Percentiles rank a stretch among this genome's conserved stretches.
Conservation (phyloP, 2,113 vertebrate genomes). For the Dunckerocampus dactyliophorus region DNA sequence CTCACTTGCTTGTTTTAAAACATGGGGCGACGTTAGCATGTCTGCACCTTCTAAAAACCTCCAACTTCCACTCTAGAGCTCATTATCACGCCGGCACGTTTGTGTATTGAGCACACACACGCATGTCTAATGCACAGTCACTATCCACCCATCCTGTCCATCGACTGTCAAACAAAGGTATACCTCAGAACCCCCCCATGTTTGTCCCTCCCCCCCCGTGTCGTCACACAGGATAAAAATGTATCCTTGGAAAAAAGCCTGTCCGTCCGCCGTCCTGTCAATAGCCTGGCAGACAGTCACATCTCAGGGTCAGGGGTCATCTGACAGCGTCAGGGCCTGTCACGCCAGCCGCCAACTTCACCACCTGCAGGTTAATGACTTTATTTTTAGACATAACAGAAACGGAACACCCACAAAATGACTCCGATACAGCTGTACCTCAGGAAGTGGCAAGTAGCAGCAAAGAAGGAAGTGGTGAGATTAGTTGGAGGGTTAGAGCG, state of each 20-base stretch:
- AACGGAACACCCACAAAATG: conserved; percentile 45
- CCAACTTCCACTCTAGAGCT: conserved; percentile 50
- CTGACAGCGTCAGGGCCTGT: conserved; percentile 69
- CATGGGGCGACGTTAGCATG: conserved; percentile 59
- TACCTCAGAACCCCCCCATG: conserved; percentile 79
- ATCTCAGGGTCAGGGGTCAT: conserved; percentile 58
- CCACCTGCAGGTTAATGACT: conserved; percentile 87
- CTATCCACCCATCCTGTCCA: conserved; percentile 20
- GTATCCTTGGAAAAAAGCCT: conserved; percentile 63
- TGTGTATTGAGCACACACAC: conserved; percentile 26
- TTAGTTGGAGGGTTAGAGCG: conserved; percentile 26
- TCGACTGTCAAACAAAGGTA: conserved; percentile 41
- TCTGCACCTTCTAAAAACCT: conserved; percentile 60
- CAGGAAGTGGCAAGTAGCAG: conserved; percentile 45
- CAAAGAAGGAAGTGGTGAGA: conserved; percentile 35
- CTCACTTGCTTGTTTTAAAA: conserved; percentile 36
- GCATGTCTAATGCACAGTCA: conserved; percentile 15
- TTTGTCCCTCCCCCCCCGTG: too few species aligned
- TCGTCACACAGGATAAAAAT: conserved; percentile 59
- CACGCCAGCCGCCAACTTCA: conserved; percentile 70
- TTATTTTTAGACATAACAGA: conserved; percentile 74
- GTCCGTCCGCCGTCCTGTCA: conserved; percentile 81
- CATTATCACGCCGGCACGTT: conserved; percentile 51
- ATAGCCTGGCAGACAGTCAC: conserved; percentile 61
- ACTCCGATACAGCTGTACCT: conserved; percentile 64